Conservation (phyloP, 2,113 vertebrate species). For the Dendropsophus ebraccatus region DNA sequence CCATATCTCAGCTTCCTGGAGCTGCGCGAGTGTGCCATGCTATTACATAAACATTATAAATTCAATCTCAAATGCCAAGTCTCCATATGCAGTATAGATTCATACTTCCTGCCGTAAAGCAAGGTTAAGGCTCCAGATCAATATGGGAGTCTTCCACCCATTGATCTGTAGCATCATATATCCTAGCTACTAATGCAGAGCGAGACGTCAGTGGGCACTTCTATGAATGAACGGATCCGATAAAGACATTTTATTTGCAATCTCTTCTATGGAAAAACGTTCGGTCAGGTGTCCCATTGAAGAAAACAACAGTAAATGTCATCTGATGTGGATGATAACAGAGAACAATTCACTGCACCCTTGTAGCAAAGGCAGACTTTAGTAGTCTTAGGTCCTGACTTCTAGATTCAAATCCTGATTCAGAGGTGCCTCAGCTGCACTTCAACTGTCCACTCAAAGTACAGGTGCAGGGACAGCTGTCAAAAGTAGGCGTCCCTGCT, state of each 20-base stretch:
- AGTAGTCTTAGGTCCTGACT: too few species aligned
- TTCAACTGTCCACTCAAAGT: too few species aligned
- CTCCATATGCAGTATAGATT: neutral
- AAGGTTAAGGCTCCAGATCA: neutral
- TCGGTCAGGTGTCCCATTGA: neutral
- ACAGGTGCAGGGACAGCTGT: too few species aligned
- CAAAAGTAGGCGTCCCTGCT: too few species aligned
- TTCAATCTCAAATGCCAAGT: neutral
- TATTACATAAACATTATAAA: neutral
- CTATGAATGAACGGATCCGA: neutral
- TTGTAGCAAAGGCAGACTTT: neutral
- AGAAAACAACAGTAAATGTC: neutral
- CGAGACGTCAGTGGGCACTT: neutral
- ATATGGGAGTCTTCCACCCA: constrained; percentile 12
- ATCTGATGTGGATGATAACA: neutral
- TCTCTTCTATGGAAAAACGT: neutral
- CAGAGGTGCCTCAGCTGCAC: too few species aligned
- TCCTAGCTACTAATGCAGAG: neutral
- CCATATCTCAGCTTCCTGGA: neutral
- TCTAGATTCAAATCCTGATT: too few species aligned
- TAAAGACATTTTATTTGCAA: neutral
- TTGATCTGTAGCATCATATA: neutral
- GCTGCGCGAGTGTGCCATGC: neutral
- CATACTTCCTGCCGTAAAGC: neutral
- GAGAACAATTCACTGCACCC: neutral